phyloP scores from a whole-genome alignment of 2,888 invertebrate species.

The Caenorhabditis uteleia region DNA sequence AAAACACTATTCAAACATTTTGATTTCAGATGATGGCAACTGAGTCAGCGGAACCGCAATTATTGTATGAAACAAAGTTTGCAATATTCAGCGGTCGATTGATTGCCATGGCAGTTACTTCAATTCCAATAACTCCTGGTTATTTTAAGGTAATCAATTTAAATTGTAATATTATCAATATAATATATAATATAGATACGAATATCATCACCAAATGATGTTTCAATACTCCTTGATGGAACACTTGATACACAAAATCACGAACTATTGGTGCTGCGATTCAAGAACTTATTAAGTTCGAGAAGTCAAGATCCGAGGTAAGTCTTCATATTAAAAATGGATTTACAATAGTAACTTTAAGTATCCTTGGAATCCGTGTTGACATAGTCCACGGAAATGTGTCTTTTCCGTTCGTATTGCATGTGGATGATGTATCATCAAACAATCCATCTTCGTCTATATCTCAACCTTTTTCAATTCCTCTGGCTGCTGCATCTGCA shows the following conservation, averaged over 20 bases:
- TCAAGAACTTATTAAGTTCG: conserved; percentile 4
- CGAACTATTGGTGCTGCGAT: neutral
- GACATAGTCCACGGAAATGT: conserved; percentile 1
- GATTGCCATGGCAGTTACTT: conserved; percentile 11
- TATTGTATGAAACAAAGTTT: conserved; percentile 22
- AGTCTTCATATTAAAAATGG: neutral
- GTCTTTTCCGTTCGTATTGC: conserved; percentile 15
- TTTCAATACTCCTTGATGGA: conserved; percentile 16
- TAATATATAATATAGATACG: conserved; percentile 10
- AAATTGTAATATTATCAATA: neutral
- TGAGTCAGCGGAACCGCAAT: neutral
- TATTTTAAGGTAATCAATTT: conserved; percentile 1
- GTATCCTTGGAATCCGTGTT: conserved; percentile 1
- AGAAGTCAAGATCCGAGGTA: conserved; percentile 8
- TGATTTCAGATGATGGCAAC: neutral
- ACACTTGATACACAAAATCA: neutral
- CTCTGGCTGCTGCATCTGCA: neutral
- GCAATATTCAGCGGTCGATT: conserved; percentile 22
- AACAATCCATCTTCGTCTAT: too few species aligned
- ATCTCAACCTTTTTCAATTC: neutral
- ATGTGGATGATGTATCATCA: conserved; percentile 7
- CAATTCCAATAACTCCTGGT: neutral
- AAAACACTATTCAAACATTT: too few species aligned
- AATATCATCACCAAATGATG: conserved; percentile 17
- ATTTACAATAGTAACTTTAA: neutral